phyloP scores from a whole-genome alignment of 2,113 vertebrate species.

The Anseranas semipalmata region DNA sequence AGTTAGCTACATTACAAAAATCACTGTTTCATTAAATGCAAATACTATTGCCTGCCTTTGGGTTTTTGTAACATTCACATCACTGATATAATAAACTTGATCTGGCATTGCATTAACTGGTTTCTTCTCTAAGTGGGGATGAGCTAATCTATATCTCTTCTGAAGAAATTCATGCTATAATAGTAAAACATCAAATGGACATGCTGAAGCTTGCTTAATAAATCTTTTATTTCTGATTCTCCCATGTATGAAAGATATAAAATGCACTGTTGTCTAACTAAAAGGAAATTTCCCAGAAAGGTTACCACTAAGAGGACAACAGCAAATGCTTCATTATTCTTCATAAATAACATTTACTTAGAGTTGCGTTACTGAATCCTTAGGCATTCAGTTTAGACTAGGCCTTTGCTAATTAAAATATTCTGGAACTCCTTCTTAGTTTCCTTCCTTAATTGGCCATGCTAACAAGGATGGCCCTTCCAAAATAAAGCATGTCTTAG shows the following conservation, averaged over 20 bases:
- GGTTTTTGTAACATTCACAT: slow-evolving; percentile 50
- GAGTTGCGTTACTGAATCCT: not conserved
- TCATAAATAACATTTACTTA: not conserved
- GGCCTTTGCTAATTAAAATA: not conserved
- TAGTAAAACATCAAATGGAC: slow-evolving; percentile 13
- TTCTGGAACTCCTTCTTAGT: not conserved
- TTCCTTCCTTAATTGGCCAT: not conserved
- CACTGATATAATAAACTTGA: slow-evolving; percentile 18
- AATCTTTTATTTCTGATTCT: not conserved
- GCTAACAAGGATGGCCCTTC: not conserved
- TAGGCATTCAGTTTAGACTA: not conserved
- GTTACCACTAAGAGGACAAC: not conserved
- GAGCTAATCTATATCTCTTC: not conserved
- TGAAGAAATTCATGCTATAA: not conserved
- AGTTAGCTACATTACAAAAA: slow-evolving; percentile 66
- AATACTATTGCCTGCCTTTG: slow-evolving; percentile 43
- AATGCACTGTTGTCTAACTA: not conserved
- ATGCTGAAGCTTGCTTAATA: not conserved
- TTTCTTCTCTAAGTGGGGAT: slow-evolving; percentile 15
- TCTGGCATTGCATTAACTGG: slow-evolving; percentile 24
- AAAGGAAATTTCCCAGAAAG: not conserved
- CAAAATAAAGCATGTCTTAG: not conserved
- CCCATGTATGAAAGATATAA: not conserved
- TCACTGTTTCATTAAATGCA: slow-evolving; percentile 70
- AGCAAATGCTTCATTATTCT: not conserved